A percentile compares a stretch with the other conserved stretches of the same genome.
phyloP scores from a whole-genome alignment of 2,113 vertebrate genomes.

The Engystomops pustulosus region DNA sequence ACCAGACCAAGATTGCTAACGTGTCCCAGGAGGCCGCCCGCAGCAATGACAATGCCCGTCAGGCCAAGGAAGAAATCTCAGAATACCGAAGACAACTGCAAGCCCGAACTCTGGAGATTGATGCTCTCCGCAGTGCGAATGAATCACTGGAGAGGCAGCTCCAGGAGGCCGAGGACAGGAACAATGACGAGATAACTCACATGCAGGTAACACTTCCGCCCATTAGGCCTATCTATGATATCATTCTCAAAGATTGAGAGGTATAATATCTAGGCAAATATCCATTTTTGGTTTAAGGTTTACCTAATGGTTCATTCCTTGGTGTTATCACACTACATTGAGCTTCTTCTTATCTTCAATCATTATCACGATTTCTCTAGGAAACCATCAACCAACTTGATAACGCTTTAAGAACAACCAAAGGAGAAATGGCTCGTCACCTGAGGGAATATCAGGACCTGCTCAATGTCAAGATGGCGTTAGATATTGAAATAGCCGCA shows the following conservation, averaged over 20 bases:
- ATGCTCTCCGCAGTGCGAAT: constrained; percentile 78
- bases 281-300: background rate
- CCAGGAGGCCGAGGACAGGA: constrained; percentile 79
- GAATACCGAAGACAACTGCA: constrained; percentile 82
- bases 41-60: constrained; percentile 78
- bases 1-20: constrained; percentile 76
- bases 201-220: constrained; percentile 73
- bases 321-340: background rate
- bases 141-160: constrained; percentile 78
- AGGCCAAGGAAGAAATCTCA: constrained; percentile 81
- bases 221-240: too few species aligned
- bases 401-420: constrained; percentile 76
- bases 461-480: constrained; percentile 65
- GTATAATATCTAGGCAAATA: background rate
- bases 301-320: background rate
- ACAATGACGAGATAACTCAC: constrained; percentile 76
- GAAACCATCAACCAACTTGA: constrained; percentile 78
- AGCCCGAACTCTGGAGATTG: constrained; percentile 79
- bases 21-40: constrained; percentile 76
- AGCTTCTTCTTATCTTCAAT: background rate
- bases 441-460: constrained; percentile 67
- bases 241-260: background rate
- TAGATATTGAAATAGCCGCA: constrained; percentile 64
- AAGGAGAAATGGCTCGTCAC: constrained; percentile 76
- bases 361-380: constrained; percentile 62